Conservation (phyloP, 2,797 vertebrate genomes). For the Triplophysa yarkandensis region DNA sequence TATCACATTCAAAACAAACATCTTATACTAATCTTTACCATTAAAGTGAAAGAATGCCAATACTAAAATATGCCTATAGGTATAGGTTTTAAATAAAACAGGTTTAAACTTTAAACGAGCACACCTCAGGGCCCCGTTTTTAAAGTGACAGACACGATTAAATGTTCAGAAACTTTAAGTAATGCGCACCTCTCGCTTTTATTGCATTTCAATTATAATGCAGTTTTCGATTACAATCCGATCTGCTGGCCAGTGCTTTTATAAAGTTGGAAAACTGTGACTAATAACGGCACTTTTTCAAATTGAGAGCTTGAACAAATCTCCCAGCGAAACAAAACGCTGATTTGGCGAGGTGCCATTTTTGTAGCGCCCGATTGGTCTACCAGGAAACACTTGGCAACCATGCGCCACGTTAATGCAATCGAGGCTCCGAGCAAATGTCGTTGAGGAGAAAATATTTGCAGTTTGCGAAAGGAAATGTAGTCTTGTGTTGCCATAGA, state of each 20-base stretch:
- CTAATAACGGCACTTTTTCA: constrained; percentile 36
- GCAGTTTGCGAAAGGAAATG: constrained; percentile 27
- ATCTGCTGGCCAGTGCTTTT: constrained; percentile 7
- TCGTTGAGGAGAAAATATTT: constrained; percentile 25
- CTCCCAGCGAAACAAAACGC: constrained; percentile 25
- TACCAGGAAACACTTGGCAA: constrained; percentile 25
- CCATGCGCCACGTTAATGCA: constrained; percentile 11
- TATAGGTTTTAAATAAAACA: background rate
- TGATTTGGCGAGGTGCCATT: constrained; percentile 31
- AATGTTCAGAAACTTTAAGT: constrained; percentile 32
- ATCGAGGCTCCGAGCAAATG: constrained; percentile 2
- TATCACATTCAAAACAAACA: constrained; percentile 1
- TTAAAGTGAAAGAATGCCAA: too few relatives aligned
- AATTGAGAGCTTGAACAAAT: constrained; percentile 34
- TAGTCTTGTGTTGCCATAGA: constrained; percentile 43
- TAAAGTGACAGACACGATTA: constrained; percentile 15
- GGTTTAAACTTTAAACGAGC: background rate
- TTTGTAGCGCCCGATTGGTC: constrained; percentile 2
- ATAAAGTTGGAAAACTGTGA: constrained; percentile 5
- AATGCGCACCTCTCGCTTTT: background rate
- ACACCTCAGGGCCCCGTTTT: constrained; percentile 1
- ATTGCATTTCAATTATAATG: constrained; percentile 33
- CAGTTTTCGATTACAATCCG: constrained; percentile 40
- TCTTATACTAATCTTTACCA: too few relatives aligned
- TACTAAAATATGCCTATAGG: too few relatives aligned